phyloP scores from a whole-genome alignment of 2,113 vertebrate genomes.

The Hippocampus comes region DNA sequence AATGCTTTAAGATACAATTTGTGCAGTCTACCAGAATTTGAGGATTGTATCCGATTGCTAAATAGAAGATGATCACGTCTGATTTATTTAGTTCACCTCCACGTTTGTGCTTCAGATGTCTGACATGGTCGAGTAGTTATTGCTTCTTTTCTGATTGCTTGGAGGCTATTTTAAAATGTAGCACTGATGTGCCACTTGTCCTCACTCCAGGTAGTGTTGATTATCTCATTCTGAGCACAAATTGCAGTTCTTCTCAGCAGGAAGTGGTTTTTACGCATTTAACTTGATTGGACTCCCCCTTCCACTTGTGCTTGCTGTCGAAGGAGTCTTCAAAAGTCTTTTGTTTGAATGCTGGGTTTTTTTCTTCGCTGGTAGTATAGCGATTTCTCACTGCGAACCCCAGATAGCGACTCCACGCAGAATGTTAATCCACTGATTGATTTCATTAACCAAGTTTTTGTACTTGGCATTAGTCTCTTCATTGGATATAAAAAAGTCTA shows the following conservation, averaged over 20 bases:
- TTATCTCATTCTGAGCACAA: conserved; percentile 1
- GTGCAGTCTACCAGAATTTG: neutral
- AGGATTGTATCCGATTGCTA: neutral
- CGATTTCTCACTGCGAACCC: no score
- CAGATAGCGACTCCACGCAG: no score
- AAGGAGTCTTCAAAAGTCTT: neutral
- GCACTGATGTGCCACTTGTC: neutral
- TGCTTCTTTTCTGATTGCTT: conserved; percentile 1
- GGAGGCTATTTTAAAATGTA: conserved; percentile 2
- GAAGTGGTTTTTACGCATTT: neutral
- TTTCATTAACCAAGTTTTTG: no score
- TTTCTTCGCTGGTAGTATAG: neutral
- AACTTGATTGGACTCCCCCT: neutral
- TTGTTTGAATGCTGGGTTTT: neutral
- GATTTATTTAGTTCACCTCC: neutral
- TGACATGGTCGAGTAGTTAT: neutral
- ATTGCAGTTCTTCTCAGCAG: conserved; percentile 2
- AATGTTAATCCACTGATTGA: no score
- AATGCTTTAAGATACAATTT: neutral
- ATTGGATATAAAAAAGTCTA: no score
- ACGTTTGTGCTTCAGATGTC: neutral
- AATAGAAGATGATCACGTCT: neutral
- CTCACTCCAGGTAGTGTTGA: conserved; percentile 7
- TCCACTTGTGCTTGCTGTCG: neutral
- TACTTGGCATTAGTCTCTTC: neutral